Evolutionary conservation across 2,113 vertebrate species (phyloP), one percentile per base, ranked within the genome.

Genomic region (Ictidomys tridecemlineatus): DNA sequence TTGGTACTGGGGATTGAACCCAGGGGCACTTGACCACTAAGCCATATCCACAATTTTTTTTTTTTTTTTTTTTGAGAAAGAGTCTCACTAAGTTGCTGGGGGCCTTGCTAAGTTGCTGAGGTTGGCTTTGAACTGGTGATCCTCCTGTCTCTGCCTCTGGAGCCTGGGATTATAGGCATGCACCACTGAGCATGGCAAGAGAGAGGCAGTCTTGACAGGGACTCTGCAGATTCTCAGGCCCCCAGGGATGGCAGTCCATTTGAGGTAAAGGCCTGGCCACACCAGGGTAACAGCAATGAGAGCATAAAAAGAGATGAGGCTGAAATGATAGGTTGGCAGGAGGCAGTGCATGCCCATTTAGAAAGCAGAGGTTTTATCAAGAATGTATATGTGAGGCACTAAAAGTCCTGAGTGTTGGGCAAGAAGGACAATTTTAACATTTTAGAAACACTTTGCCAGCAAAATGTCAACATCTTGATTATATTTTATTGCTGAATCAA

Each of bases 231-330:
- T 24, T 13, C 16, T 0, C 73, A n/a, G 28, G 13, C 2, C 0
- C 0, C 12, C 28, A 17, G 70, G 30, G 30, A 30, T 0, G 5
- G 26, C 26, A 56, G 82, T 12, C 16, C 20, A 37, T 5, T 1
- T 9, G 42, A 2, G 7, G 24, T 9, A 34, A 53, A 4, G 28
- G 5, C 51, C 45, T 39, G 5, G n/a, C 4, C 14, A 28, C 0
- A 0, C 6, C 8, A 0, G 10, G 4, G 5, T 5, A 9, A 22
- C 16, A 4, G 34, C 17, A 1, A 56, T n/a, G 4, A 48, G 28
- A 20, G 14, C 4, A 2, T 0, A 3, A 17, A 2, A 20, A 58
- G 14, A 53, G 3, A 12, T 11, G 28, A 4, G 13, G 37, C 34
- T 37, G 4, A 10, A 16, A 22, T 5, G 48, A 51, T 0, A n/a